Conservation (phyloP, 2,113 vertebrate species). For the Burhinus oedicnemus region DNA sequence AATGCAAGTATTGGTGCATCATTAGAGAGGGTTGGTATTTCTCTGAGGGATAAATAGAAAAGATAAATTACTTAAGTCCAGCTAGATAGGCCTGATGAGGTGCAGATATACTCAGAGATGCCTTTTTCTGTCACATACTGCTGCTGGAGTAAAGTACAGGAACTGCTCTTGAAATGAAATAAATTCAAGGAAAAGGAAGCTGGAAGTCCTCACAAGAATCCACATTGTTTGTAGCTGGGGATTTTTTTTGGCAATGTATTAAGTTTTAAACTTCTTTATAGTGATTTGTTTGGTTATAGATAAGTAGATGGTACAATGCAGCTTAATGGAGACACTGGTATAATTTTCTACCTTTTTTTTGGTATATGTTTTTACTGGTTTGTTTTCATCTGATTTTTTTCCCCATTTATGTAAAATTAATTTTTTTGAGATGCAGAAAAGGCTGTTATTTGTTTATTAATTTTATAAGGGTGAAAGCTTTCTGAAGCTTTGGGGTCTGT, state of each 20-base stretch:
- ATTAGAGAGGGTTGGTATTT: not conserved
- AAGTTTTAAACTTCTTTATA: not conserved
- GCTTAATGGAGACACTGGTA: not conserved
- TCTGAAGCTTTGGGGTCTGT: not conserved
- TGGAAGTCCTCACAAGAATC: not conserved
- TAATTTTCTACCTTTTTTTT: not conserved
- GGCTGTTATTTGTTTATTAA: not conserved
- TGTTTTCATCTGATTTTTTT: not conserved
- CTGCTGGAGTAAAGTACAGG: not conserved
- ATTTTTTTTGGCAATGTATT: not conserved
- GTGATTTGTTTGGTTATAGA: not conserved
- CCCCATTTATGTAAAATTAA: not conserved
- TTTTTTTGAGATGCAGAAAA: not conserved
- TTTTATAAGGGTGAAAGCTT: not conserved
- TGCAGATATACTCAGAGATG: not conserved
- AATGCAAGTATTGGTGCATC: not conserved
- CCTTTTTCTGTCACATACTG: not conserved
- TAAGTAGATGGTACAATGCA: not conserved
- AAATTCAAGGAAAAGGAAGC: not conserved
- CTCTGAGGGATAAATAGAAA: not conserved
- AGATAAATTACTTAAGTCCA: not conserved
- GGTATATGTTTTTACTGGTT: not conserved
- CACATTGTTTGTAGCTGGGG: not conserved
- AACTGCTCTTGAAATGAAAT: not conserved
- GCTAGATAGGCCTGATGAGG: not conserved